These are phyloP conservation scores for Rhegmatorhina hoffmannsi DNA, from an alignment of 2,113 vertebrate species.

Conservation along the genomic window DNA sequence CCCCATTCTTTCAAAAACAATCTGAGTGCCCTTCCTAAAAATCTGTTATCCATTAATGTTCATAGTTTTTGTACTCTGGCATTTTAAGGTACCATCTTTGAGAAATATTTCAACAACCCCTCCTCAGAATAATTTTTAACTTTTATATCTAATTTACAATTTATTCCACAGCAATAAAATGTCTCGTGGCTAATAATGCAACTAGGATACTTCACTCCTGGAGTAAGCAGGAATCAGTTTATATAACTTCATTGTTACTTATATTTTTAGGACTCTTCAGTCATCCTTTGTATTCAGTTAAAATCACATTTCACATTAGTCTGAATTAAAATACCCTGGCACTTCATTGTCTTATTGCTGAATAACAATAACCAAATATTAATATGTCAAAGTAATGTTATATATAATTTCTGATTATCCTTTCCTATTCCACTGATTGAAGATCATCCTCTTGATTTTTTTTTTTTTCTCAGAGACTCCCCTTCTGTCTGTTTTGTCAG, in stretches of 20 bases:
- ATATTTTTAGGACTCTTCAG: neutral
- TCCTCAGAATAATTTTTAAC: neutral
- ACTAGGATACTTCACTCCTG: neutral
- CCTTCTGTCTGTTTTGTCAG: neutral
- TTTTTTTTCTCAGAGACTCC: neutral
- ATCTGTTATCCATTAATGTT: neutral
- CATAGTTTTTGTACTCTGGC: neutral
- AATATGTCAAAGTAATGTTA: neutral
- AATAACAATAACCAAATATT: neutral
- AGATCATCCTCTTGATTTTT: neutral
- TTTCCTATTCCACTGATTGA: neutral
- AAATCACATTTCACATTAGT: neutral
- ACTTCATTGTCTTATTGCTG: neutral
- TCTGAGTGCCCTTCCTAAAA: neutral
- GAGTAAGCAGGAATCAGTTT: neutral
- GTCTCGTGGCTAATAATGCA: neutral
- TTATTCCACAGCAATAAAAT: neutral
- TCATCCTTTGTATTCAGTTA: neutral
- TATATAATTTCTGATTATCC: neutral
- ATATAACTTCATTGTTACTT: neutral
- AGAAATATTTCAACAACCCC: neutral
- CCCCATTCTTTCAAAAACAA: neutral
- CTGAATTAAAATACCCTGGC: neutral
- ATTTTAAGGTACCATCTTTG: neutral
- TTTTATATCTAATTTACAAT: neutral